Base-by-base conservation (phyloP, 2,888 invertebrate genomes). In the Priocnemis perturbator region DNA sequence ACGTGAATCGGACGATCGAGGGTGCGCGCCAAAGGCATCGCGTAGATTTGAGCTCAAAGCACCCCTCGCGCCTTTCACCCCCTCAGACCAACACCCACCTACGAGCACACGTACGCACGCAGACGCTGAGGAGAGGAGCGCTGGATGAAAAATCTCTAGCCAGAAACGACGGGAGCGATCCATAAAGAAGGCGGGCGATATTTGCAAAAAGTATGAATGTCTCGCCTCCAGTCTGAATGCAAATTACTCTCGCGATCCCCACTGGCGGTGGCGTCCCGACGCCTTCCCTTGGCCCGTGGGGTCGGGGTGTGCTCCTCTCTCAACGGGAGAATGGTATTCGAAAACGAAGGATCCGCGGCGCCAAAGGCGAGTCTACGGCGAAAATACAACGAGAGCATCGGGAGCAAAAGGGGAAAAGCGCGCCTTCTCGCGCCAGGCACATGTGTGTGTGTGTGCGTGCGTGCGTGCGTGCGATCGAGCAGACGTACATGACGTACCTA, bases 311-410 rank as follows among this genome's bases (percentile, higher is more conserved):
- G n/a, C n/a, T n/a, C 30, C 44, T 23, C 20, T 37, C 52, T 57
- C 37, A 11, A 56, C 44, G 11, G 37, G 37, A 20, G 52, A 55
- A 66, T 50, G 58, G 60, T 66, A 74, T 76, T 76, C 77, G 73
- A 78, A 79, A 77, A 69, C 74, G 77, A 76, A 67, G 75, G 83
- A 81, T 83, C 72, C 78, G 74, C 72, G 85, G 86, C 86, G 85
- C 87, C 86, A 81, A 83, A 84, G 84, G 86, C 86, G 80, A 84
- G 78, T 79, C 79, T 69, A 77, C 74, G 72, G 64, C 73, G 71
- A 66, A 78, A 81, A 82, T 82, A 83, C 80, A 81, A 81, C 73
- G 77, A 76, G 76, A 77, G 26, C 37, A 37, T 37, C 37, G 60
- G 58, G 76, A 77, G 79, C 76, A 76, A 78, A 74, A 70, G 68